Evolutionary conservation across 1,140 invertebrate species (phyloP), one percentile per base, ranked within the genome.

Genomic region (Lordiphosa stackelbergi): DNA sequence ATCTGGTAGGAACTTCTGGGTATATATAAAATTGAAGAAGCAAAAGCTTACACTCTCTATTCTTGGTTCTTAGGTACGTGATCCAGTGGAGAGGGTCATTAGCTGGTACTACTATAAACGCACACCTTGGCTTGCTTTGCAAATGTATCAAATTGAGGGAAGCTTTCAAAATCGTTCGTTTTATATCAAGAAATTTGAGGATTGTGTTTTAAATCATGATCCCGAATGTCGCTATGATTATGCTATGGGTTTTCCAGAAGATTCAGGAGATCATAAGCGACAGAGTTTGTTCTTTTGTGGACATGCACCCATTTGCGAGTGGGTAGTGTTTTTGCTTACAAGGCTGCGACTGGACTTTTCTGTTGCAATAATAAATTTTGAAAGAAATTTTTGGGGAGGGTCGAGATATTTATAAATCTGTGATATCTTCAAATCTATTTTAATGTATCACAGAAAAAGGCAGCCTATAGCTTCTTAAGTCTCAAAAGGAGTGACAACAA

Each of bases 41-140:
- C 4, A 6, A 7, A 5, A 28, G 24, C 7, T 16, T 11, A 24
- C 10, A 34, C 24, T 34, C 12, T 4, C 11, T 8, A 31, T 28
- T 7, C 34, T n/a, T 6, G 42, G 28, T 63, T 69, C 31, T 11
- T 12, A 72, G 69, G 52, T 71, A 22, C 90, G 95, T 28, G 95
- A 97, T 88, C 95, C 95, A 0, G 92, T 96, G 4, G 95, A 96
- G 87, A 90, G 95, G 41, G 93, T 96, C 2, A 96, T 96, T 74
- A 96, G 95, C 1, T 95, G 95, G 94, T 96, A 95, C 88, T 96
- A 96, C 85, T 74, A 85, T 42, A 93, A 61, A 31, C 89, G 95
- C 56, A 94, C 95, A 2, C 94, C 95, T 3, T 96, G 95, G 95
- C 66, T 36, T 19, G 71, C 65, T 0, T 19, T 74, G n/a, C 54